Evolutionary conservation across 2,113 vertebrate species (phyloP), one percentile per base, ranked within the genome.

Genomic region (Kryptolebias marmoratus): DNA sequence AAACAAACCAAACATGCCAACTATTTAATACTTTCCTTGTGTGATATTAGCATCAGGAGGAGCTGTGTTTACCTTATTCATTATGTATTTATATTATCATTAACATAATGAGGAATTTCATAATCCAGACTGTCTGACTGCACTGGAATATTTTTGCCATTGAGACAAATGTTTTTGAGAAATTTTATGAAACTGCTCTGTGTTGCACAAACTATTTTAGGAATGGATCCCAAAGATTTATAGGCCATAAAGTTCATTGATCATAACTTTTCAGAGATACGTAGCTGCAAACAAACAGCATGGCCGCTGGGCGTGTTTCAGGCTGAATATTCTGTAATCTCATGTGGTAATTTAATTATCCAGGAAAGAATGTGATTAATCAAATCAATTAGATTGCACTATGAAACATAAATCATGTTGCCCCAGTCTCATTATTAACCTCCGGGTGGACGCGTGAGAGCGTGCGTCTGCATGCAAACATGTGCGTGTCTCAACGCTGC

Each of bases 331-430:
- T 85, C 77, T 87, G 74, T 91, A 90, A 90, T 91, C 78, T 89
- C 76, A 86, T 87, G 85, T 80, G 87, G 77, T 89, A 85, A 92
- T 92, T 90, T 87, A 88, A 92, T 91, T 91, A 92, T 77, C 87
- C 75, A 67, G 82, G 83, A 88, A 89, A 84, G 88, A 90, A 90
- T 86, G 82, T 84, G 81, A 90, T 89, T 90, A 90, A 90, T 91
- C 87, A 90, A 90, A 90, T 88, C 86, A 91, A 90, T 90, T 90
- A 88, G 75, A 89, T 88, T 84, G 81, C 77, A 81, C 67, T 72
- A 87, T 75, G 68, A 88, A 89, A 89, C 83, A 91, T 88, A 88
- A 90, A 92, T 91, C 89, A 90, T 82, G 73, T 82, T 84, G 81
- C 64, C 74, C 75, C 48, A 56, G 75, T 68, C 76, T 89, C 84